These are phyloP conservation scores for Taphrorychus bicolor DNA, from an alignment of 2,888 invertebrate genomes.

Conservation along the genomic window DNA sequence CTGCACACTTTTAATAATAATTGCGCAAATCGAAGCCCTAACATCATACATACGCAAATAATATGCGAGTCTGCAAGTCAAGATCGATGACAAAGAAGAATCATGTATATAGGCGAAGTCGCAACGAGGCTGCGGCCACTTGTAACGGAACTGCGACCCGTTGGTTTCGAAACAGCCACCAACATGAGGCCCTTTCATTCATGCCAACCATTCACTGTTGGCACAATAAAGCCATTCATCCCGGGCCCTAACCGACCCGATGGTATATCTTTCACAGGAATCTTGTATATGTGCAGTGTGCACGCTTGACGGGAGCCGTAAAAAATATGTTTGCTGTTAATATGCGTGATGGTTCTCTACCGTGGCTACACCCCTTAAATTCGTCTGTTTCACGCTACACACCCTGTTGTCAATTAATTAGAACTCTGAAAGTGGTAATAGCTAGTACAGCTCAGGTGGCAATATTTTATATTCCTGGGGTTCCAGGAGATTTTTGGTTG, in stretches of 20 bases:
- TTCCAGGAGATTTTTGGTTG: too few relatives aligned
- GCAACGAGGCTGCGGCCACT: constrained; percentile 19
- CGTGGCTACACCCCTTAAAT: background rate
- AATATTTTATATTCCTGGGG: too few relatives aligned
- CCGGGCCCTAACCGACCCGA: constrained; percentile 19
- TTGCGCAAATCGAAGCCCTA: background rate
- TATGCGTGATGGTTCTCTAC: background rate
- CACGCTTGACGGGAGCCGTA: background rate
- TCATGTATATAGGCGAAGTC: background rate
- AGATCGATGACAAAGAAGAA: too few relatives aligned
- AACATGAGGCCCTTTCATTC: constrained; percentile 23
- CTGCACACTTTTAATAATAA: constrained; percentile 24
- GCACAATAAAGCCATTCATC: constrained; percentile 36
- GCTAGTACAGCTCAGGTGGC: too few relatives aligned
- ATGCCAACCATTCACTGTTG: constrained; percentile 24
- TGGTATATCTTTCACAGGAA: constrained; percentile 28
- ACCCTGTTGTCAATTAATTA: background rate
- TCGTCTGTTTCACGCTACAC: background rate
- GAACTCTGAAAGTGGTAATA: too few relatives aligned
- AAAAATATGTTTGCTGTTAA: too few relatives aligned
- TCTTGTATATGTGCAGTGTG: constrained; percentile 7
- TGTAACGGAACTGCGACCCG: constrained; percentile 37
- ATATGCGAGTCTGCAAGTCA: too few relatives aligned
- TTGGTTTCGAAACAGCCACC: constrained; percentile 15
- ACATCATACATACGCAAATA: background rate